Evolutionary conservation across 2,797 vertebrate species (phyloP).

Genomic region (Pangasius macronema): DNA sequence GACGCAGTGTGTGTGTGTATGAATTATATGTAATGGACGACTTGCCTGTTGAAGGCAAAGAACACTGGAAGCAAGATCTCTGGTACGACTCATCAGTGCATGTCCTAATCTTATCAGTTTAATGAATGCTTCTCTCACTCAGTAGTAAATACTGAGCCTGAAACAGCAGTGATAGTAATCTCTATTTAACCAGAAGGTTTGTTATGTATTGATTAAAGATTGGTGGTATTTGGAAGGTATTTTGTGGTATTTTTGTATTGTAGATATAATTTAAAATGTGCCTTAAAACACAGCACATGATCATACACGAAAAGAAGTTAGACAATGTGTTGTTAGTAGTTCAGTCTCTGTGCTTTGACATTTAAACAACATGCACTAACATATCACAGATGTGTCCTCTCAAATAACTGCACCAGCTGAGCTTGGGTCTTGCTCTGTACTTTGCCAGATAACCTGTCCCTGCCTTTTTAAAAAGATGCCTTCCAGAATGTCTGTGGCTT

Average conservation of each 20-base stretch:
- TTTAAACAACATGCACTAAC: conserved; percentile 25
- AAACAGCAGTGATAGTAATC: conserved; percentile 21
- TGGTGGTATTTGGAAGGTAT: conserved; percentile 11
- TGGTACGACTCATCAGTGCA: conserved; percentile 57
- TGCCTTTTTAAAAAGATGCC: conserved; percentile 17
- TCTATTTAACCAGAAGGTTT: conserved; percentile 27
- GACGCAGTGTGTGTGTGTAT: conserved; percentile 58
- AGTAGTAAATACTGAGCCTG: conserved; percentile 30
- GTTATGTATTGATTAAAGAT: conserved; percentile 20
- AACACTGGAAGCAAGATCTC: conserved; percentile 52
- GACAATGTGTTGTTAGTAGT: background rate
- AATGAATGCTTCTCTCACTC: conserved; percentile 13
- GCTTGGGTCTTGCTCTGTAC: conserved; percentile 18
- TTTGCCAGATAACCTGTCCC: conserved; percentile 35
- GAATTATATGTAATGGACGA: conserved; percentile 56
- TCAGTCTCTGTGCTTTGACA: conserved; percentile 1
- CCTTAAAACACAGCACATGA: background rate
- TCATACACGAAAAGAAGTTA: conserved; percentile 10
- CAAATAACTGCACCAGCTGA: conserved; percentile 32
- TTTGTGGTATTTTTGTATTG: background rate
- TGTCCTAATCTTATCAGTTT: conserved; percentile 44
- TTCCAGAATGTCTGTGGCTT: conserved; percentile 34
- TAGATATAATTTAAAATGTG: background rate
- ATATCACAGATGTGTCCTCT: background rate
- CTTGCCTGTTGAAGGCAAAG: conserved; percentile 56